phyloP scores from a whole-genome alignment of 2,113 vertebrate genomes.

The Pomatostomus ruficeps region DNA sequence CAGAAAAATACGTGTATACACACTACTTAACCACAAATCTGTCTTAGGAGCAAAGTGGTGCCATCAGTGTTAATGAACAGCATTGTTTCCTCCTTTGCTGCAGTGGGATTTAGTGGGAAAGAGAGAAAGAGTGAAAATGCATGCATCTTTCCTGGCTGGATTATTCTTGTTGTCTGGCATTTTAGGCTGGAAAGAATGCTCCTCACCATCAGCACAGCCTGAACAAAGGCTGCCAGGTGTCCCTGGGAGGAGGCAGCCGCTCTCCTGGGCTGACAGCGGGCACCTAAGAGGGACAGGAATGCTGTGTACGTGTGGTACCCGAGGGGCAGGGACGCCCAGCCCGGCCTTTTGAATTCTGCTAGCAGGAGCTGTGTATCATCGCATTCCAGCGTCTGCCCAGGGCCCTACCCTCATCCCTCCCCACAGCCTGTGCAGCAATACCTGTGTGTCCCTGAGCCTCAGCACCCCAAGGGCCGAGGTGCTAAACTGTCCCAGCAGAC shows the following conservation, averaged over 20 bases:
- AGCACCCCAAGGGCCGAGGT: neutral
- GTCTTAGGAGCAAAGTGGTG: neutral
- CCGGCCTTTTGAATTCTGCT: neutral
- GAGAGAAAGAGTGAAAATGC: neutral
- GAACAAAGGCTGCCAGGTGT: neutral
- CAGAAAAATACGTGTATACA: neutral
- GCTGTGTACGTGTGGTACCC: slow-evolving; percentile 17
- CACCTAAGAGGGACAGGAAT: neutral
- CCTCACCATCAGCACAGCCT: neutral
- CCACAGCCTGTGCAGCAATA: neutral
- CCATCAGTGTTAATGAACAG: neutral
- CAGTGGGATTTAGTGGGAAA: neutral
- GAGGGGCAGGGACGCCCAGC: neutral
- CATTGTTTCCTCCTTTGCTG: neutral
- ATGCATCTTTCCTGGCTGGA: neutral
- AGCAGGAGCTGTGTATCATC: neutral
- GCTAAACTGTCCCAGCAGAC: neutral
- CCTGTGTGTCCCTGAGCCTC: neutral
- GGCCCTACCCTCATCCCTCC: neutral
- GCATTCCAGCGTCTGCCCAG: neutral
- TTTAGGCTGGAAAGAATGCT: neutral
- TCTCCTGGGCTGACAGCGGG: neutral
- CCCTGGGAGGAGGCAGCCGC: neutral
- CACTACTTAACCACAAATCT: neutral
- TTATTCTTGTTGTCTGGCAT: neutral